phyloP scores from a whole-genome alignment of 1,140 invertebrate genomes.

The Aphis craccivora region DNA sequence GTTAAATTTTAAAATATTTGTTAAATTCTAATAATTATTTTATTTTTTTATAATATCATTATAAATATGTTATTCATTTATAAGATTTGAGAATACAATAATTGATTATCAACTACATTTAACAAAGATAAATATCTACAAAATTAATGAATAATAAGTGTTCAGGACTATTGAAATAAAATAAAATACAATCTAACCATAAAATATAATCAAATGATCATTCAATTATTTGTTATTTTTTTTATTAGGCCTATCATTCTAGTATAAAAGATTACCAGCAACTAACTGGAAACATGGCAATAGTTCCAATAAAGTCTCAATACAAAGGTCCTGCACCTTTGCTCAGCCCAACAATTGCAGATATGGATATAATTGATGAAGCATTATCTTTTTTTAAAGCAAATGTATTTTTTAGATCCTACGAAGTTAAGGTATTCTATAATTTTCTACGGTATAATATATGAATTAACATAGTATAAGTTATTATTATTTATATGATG shows the following conservation, averaged over 20 bases:
- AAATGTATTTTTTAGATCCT: conserved; percentile 98
- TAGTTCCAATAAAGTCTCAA: conserved; percentile 86
- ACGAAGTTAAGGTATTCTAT: conserved; percentile 89
- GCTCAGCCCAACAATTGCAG: conserved; percentile 66
- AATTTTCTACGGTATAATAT: background rate
- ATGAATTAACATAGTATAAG: background rate
- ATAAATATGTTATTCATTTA: background rate
- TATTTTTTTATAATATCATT: too few relatives aligned
- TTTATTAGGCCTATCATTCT: conserved; percentile 87
- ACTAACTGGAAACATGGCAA: conserved; percentile 89
- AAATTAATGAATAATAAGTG: background rate
- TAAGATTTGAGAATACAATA: background rate
- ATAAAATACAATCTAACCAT: background rate
- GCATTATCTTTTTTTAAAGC: conserved; percentile 97
- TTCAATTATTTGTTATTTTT: background rate
- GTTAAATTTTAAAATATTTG: background rate
- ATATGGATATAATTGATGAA: conserved; percentile 96
- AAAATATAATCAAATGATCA: background rate
- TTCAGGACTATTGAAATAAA: background rate
- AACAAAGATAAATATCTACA: too few relatives aligned
- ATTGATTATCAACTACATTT: background rate
- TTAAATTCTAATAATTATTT: too few relatives aligned
- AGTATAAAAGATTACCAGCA: conserved; percentile 78
- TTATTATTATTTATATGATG: background rate
- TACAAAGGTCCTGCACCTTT: conserved; percentile 87